Evolutionary conservation across 2,797 vertebrate genomes (phyloP).

Genomic region (Gymnocypris eckloni): DNA sequence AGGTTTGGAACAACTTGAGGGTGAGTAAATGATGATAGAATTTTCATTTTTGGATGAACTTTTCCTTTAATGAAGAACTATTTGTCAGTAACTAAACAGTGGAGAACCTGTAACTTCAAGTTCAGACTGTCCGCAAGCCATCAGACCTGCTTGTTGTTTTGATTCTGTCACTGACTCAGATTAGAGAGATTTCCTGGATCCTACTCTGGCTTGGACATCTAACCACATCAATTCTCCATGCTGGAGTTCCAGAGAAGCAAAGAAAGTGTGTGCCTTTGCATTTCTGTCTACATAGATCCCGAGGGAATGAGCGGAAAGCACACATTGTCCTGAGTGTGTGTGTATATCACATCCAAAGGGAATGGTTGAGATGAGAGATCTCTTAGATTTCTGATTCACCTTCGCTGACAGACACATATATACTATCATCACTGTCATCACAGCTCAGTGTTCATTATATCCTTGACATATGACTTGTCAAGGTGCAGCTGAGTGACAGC

Average conservation of each 20-base stretch:
- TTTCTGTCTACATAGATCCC: conserved; percentile 43
- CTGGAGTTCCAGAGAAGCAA: conserved; percentile 28
- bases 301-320: conserved; percentile 42
- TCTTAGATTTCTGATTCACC: conserved; percentile 26
- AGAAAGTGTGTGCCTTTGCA: background rate
- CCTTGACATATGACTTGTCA: conserved; percentile 21
- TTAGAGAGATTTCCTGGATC: conserved; percentile 44
- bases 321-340: conserved; percentile 54
- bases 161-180: conserved; percentile 35
- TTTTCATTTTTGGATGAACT: background rate
- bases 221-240: conserved; percentile 33
- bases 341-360: conserved; percentile 46
- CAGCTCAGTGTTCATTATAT: conserved; percentile 29
- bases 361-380: background rate
- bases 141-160: conserved; percentile 33
- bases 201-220: conserved; percentile 19
- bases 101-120: conserved; percentile 26
- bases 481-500: conserved; percentile 27
- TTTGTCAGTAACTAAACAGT: background rate
- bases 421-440: conserved; percentile 30
- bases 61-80: background rate
- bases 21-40: background rate
- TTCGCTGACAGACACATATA: conserved; percentile 38
- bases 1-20: background rate
- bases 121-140: conserved; percentile 10